Evolutionary conservation across 2,113 vertebrate species (phyloP), one percentile per base, ranked within the genome.

Genomic region (Larimichthys crocea): DNA sequence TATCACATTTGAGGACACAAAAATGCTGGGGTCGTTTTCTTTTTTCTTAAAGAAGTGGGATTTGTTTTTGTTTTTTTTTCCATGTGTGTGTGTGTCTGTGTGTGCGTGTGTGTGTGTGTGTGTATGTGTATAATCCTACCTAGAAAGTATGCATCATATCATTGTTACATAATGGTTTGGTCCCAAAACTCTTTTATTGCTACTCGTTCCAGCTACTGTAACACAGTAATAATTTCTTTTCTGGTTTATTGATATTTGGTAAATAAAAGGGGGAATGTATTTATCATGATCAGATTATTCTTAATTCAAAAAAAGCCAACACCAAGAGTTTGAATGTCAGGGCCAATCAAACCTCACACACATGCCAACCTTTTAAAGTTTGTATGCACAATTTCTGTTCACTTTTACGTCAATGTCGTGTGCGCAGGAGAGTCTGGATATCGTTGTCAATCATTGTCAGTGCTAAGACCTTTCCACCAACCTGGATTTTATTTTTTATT

Each of bases 251-350:
- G 17, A 71, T 77, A 78, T 79, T 76, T 55, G 63, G 65, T 79
- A 22, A 81, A 68, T 35, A 83, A 88, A 90, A 78, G 71, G 35
- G 59, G 76, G 60, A 84, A 90, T 86, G 72, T 92, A 83, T 83
- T 84, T 72, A 66, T 74, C 63, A 72, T 80, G 85, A 76, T 83
- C 46, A 55, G 67, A 65, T 77, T 85, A 35, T 75, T 76, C 50
- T 81, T 59, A 71, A 70, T 26, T 86, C 85, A 64, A 83, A 40
- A 83, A 40, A 89, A 86, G 86, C 87, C 84, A 85, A 76, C 61
- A 83, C 72, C 79, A 83, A 87, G 82, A 66, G 79, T 87, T 85
- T 91, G 80, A 91, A 86, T 91, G 80, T 91, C 70, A 40, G 83
- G 83, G 80, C 85, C 86, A 87, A 65, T 80, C 63, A 50, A 83